Percentiles rank a stretch among this genome's conserved stretches.
Evolutionary conservation across 2,113 vertebrate genomes (phyloP).

Genomic region (Acrocephalus kingi): DNA sequence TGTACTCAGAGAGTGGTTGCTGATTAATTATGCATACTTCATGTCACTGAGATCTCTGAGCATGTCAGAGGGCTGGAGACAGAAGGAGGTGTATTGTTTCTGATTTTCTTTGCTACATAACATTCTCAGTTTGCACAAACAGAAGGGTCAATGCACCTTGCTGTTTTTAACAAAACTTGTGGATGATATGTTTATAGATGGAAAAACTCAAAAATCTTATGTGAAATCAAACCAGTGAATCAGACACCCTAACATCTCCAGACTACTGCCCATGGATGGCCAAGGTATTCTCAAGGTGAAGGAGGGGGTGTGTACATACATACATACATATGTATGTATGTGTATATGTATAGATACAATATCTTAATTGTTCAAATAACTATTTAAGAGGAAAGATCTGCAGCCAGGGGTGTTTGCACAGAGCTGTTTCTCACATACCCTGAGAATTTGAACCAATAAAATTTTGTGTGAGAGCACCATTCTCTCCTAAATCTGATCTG

Average conservation of each 20-base stretch:
- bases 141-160: neutral
- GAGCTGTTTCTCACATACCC: neutral
- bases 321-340: too few relatives aligned
- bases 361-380: neutral
- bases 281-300: neutral
- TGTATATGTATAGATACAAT: neutral
- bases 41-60: conserved; percentile 37
- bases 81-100: conserved; percentile 18
- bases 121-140: conserved; percentile 6
- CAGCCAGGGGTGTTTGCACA: neutral
- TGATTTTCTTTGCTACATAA: conserved; percentile 22
- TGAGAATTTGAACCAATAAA: neutral
- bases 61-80: conserved; percentile 6
- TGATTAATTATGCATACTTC: conserved; percentile 66
- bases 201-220: neutral
- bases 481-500: neutral
- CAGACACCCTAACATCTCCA: neutral
- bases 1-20: conserved; percentile 34
- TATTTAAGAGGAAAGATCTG: neutral
- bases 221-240: neutral
- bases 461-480: neutral
- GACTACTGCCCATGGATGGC: neutral
- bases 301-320: neutral
- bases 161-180: neutral
- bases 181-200: neutral